These are phyloP conservation scores for Daphoenositta chrysoptera DNA, from an alignment of 2,113 vertebrate genomes.

Conservation along the genomic window DNA sequence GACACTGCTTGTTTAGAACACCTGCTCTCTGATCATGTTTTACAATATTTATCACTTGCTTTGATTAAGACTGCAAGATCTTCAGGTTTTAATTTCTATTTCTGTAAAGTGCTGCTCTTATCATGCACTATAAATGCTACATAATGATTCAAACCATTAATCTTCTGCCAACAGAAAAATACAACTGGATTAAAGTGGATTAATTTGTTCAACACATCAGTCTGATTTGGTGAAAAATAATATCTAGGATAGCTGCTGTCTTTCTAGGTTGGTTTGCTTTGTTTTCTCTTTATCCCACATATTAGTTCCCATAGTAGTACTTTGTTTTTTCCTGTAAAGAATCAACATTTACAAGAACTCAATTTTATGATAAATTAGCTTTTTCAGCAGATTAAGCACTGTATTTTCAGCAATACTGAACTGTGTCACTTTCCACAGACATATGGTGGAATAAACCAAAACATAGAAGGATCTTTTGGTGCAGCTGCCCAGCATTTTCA, in stretches of 20 bases:
- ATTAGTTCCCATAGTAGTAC: neutral
- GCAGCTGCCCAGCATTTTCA: neutral
- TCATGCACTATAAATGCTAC: neutral
- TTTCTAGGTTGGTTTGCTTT: neutral
- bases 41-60: neutral
- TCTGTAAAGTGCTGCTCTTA: neutral
- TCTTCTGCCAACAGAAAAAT: neutral
- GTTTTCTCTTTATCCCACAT: neutral
- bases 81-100: neutral
- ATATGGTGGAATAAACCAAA: neutral
- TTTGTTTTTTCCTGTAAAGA: neutral
- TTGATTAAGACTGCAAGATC: neutral
- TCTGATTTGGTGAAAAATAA: neutral
- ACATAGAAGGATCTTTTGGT: neutral
- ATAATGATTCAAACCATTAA: constrained; percentile 10
- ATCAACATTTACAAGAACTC: neutral
- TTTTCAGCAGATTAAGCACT: neutral
- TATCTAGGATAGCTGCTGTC: neutral
- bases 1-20: neutral
- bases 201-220: neutral
- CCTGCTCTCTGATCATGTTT: neutral
- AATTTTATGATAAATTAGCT: neutral
- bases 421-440: neutral
- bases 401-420: neutral
- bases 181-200: constrained; percentile 2